Base-by-base conservation (phyloP, 2,888 invertebrate genomes). In the Strigamia maritima region DNA sequence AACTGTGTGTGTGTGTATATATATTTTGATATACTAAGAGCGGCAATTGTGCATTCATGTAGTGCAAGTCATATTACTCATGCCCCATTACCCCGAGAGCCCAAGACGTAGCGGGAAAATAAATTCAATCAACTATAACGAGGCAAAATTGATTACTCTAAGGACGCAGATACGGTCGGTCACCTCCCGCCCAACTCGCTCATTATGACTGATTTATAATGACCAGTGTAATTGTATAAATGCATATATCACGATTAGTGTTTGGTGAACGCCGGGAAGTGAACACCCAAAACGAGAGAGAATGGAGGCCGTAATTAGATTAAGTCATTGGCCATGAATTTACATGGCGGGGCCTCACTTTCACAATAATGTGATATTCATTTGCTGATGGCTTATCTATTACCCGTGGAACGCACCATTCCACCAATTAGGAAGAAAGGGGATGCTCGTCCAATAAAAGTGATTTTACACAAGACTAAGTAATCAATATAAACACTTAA, bases 301-400 rank as follows among this genome's bases (percentile, higher is more conserved):
- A 54, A 54, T 19, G 54, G 54, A 19, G 54, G 22, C 54, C 54
- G 19, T 77, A 77, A 77, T 77, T 77, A 54, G 35, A 77, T 77
- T 77, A 77, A 24, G 28, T 54, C 49, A 54, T 49, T 77, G 77
- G 44, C 77, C 44, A 54, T 54, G 77, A 77, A 77, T 77, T 77
- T 77, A 54, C 54, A 26, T 44, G 26, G 54, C 76, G 54, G 31
- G 14, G 54, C 77, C 54, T 40, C 76, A 76, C 31, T 26, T 40
- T 40, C 76, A 40, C 35, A 40, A 76, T 54, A 54, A 76, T 76
- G 54, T 54, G 28, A 77, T 49, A 77, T 54, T 77, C 77, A 78
- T 78, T 78, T 70, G 70, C 35, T 70, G 78, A 78, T 70, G 70
- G 78, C 78, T 78, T 78, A 78, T 78, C 78, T 65, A 77, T 28